These are phyloP conservation scores for Rhyacophila evoluta DNA, from an alignment of 2,888 invertebrate species.

Conservation along the genomic window DNA sequence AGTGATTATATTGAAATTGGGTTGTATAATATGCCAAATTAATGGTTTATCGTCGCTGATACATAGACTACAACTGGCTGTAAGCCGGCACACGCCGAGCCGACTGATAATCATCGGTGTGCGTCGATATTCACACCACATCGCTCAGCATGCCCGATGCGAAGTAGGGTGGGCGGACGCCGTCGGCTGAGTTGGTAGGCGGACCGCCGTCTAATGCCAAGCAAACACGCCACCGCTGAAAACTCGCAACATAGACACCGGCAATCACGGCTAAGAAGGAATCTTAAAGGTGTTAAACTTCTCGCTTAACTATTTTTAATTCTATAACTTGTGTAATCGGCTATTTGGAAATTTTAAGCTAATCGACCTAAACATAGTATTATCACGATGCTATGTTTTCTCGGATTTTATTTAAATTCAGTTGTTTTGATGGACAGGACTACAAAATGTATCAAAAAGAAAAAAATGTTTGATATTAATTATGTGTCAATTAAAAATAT, in stretches of 20 bases:
- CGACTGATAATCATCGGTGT: slow-evolving; percentile 26
- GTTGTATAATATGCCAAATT: too few relatives aligned
- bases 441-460: too few relatives aligned
- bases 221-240: neutral
- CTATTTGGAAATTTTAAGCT: neutral
- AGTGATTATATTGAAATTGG: too few relatives aligned
- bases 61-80: neutral
- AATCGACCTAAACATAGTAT: too few relatives aligned
- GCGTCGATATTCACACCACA: slow-evolving; percentile 25
- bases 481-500: too few relatives aligned
- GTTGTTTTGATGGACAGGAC: too few relatives aligned
- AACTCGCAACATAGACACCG: neutral
- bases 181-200: slow-evolving; percentile 5
- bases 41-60: neutral
- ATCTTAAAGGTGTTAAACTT: slow-evolving; percentile 11
- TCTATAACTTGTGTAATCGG: neutral
- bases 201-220: slow-evolving; percentile 9
- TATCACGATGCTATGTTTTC: too few relatives aligned
- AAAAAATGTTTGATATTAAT: too few relatives aligned
- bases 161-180: neutral
- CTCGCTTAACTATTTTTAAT: slow-evolving; percentile 5
- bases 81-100: slow-evolving; percentile 3
- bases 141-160: neutral
- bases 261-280: slow-evolving; percentile 17
- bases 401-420: too few relatives aligned